These are phyloP conservation scores for Dascillus cervinus DNA, from an alignment of 2,888 invertebrate species.

Conservation along the genomic window DNA sequence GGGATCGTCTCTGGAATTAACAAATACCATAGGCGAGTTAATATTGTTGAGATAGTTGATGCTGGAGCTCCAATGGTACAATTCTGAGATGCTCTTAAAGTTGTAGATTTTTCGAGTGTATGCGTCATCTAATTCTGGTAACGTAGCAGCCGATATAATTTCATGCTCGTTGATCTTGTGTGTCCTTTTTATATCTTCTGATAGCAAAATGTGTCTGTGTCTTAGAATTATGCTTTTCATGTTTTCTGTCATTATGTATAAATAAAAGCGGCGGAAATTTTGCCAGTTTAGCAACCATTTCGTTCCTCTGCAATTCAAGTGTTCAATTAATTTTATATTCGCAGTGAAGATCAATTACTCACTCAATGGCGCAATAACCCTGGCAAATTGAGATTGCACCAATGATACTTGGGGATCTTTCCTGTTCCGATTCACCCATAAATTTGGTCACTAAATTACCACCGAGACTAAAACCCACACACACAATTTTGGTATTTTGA, in stretches of 20 bases:
- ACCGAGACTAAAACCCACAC: conserved; percentile 89
- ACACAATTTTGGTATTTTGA: conserved; percentile 68
- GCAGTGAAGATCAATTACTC: conserved; percentile 41
- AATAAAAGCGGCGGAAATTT: conserved; percentile 80
- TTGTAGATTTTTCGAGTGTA: conserved; percentile 77
- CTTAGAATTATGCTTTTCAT: conserved; percentile 80
- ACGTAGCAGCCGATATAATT: conserved; percentile 78
- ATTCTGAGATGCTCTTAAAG: conserved; percentile 67
- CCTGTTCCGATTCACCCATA: conserved; percentile 66
- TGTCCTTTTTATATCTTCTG: conserved; percentile 61
- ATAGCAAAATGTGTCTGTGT: conserved; percentile 69
- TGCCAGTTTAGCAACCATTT: conserved; percentile 80
- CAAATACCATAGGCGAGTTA: conserved; percentile 79
- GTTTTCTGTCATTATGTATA: conserved; percentile 90
- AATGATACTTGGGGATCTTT: conserved; percentile 62
- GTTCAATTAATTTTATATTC: conserved; percentile 2
- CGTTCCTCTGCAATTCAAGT: conserved; percentile 56
- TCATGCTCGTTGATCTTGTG: conserved; percentile 69
- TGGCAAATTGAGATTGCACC: conserved; percentile 91
- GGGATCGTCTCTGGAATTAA: conserved; percentile 89
- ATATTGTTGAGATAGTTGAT: conserved; percentile 72
- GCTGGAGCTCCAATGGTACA: conserved; percentile 82
- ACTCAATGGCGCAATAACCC: conserved; percentile 89
- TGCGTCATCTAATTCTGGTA: conserved; percentile 83
- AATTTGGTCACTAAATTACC: conserved; percentile 92